Conservation (phyloP, 2,888 invertebrate species). For the Epinotia nisella region DNA sequence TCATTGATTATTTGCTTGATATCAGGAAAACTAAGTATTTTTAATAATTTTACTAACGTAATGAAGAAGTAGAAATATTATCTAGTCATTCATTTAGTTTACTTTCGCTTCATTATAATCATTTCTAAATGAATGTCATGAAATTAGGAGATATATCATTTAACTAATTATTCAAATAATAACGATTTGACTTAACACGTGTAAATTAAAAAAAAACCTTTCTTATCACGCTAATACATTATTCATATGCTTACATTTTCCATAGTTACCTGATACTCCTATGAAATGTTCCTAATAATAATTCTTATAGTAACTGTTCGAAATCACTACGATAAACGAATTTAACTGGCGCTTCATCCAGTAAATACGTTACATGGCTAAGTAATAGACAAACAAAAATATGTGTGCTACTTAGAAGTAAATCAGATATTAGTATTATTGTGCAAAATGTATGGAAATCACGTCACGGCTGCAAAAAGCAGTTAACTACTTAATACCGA, state of each 20-base stretch:
- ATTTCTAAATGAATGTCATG: not conserved
- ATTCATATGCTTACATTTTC: conserved; percentile 10
- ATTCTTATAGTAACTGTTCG: not conserved
- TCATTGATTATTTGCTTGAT: conserved; percentile 12
- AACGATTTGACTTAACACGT: conserved; percentile 18
- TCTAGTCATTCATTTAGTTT: not conserved
- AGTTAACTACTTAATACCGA: conserved; percentile 46
- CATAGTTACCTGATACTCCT: not conserved
- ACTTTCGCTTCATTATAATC: not conserved
- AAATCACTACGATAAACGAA: not conserved
- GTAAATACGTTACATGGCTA: not conserved
- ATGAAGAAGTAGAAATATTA: not conserved
- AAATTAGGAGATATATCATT: not conserved
- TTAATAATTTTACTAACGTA: not conserved
- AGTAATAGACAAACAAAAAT: not conserved
- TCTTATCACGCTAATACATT: conserved; percentile 25
- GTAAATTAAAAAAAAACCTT: conserved; percentile 31
- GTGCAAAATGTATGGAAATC: conserved; percentile 15
- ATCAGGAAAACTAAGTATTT: not conserved
- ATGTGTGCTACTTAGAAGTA: not conserved
- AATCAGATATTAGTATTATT: not conserved
- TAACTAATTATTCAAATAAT: conserved; percentile 3
- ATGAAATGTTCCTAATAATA: not conserved
- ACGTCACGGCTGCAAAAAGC: conserved; percentile 21
- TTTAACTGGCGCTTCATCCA: not conserved